Base-by-base conservation (phyloP, 2,888 invertebrate genomes). In the Empis livida region DNA sequence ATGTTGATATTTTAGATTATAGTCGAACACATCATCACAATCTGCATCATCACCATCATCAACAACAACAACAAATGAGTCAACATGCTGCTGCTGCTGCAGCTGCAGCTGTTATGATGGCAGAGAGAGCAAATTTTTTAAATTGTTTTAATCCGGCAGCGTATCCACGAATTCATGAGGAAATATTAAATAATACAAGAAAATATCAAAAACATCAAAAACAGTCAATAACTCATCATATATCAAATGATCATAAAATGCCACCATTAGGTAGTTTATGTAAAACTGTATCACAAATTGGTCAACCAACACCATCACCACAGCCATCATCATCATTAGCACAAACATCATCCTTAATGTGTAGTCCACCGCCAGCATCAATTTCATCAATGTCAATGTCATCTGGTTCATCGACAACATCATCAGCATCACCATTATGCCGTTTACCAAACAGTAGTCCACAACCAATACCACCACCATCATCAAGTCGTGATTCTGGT, bases 231-330 rank as follows among this genome's bases (percentile, higher is more conserved):
- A 52, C 43, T 6, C 30, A 42, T 31, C 48, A 40, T 20, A 27
- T 27, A 27, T 9, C 23, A 27, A 27, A 27, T 27, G 23, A 27
- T 9, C 23, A 27, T 27, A 67, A 67, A 27, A 62, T 77, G 30
- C 77, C 79, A 1, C 80, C 82, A 0, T 60, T 83, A 46, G 82
- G 82, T 0, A 79, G 80, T 1, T 63, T 83, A n/a, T 74, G 80
- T 54, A 80, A 82, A 59, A 74, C 82, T 0, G 80, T 83, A 2
- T 81, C 82, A 0, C 80, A 79, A 57, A 82, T 82, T 45, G 82
- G 81, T 0, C 76, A 68, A 50, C 48, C 56, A 14, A 41, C 53
- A 1, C 16, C 45, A 16, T 23, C 42, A 13, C 32, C 17, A 31
- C 32, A 10, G 23, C 70, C 49, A 44, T 58, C 5, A 57, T 60